Percentiles rank a stretch among this genome's conserved stretches.
phyloP scores from a whole-genome alignment of 1,140 invertebrate genomes.

The Penaeus vannamei region DNA sequence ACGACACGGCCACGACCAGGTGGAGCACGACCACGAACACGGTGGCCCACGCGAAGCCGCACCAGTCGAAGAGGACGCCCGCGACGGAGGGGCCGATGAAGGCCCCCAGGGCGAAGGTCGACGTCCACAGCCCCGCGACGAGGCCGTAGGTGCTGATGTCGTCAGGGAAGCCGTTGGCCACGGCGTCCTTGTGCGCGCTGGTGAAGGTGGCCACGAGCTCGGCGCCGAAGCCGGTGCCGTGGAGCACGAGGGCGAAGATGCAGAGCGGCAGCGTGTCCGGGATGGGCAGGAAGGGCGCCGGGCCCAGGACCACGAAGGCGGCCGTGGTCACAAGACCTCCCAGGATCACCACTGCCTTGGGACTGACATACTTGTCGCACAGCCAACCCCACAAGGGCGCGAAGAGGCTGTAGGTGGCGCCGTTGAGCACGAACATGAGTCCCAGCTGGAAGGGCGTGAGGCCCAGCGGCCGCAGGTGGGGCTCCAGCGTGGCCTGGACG shows the following conservation, averaged over 20 bases:
- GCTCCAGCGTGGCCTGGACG: conserved; percentile 85
- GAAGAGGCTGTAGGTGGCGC: conserved; percentile 85
- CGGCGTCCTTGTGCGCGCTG: conserved; percentile 82
- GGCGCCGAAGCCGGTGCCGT: conserved; percentile 86
- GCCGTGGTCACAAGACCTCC: conserved; percentile 49
- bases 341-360: conserved; percentile 48
- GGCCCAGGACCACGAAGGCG: conserved; percentile 62
- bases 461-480: conserved; percentile 82
- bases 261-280: conserved; percentile 69
- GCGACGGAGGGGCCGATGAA: conserved; percentile 86
- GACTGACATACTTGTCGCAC: conserved; percentile 77
- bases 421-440: conserved; percentile 89
- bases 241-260: conserved; percentile 81
- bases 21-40: conserved; percentile 77
- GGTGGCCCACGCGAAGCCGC: conserved; percentile 81
- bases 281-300: conserved; percentile 60
- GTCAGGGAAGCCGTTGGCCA: conserved; percentile 82
- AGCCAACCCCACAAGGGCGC: conserved; percentile 87
- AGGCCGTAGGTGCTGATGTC: conserved; percentile 87
- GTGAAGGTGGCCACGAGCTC: conserved; percentile 86
- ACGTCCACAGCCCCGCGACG: conserved; percentile 89
- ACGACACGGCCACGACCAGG: conserved; percentile 50
- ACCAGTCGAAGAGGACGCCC: conserved; percentile 82
- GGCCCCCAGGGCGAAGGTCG: conserved; percentile 86
- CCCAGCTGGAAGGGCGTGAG: conserved; percentile 83